Base-by-base conservation (phyloP, 2,797 vertebrate species). In the Aphelocoma californica region DNA sequence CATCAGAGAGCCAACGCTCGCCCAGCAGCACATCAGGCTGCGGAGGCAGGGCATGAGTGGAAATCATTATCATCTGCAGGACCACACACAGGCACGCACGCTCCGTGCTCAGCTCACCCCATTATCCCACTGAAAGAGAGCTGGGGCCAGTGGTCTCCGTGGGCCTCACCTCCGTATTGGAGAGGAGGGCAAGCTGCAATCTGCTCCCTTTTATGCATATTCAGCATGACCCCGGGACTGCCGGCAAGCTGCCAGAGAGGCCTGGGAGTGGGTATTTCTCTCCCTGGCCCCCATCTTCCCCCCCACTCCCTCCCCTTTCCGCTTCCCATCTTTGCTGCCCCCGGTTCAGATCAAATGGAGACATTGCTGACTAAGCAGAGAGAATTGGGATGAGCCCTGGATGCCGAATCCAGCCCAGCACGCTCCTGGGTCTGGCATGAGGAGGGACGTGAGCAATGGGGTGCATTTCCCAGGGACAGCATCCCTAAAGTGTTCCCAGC, bases 121-220 rank as follows among this genome's bases (percentile, higher is more conserved):
- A 91, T 94, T 95, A 94, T 94, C 88, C 92, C 5, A 8, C 91
- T 95, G 93, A 94, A 96, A 96, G 87, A 56, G 85, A 93, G 82
- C 86, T 10, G 67, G 94, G 90, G 85, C 85, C 25, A 17, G 62
- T 91, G 92, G 82, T 84, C 94, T 91, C 96, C 3, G 4, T 0
- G 74, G 95, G 90, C 92, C 92, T 95, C 95, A 93, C 95, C 95
- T 97, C 83, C 4, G 3, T 78, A 84, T 90, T 42, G 16, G 66
- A 91, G 67, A 92, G 81, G 90, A 96, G 80, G 88, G 92, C 64
- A 64, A 81, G 60, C 80, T 84, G 81, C 95, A 95, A 94, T 92
- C 80, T 95, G 95, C 95, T 95, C 88, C 81, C 56, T 94, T 92
- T 94, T 93, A 95, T 94, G 88, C 95, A 94, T 94, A 97, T 96